Base-by-base conservation (phyloP, 2,113 vertebrate species). In the Indicator indicator region DNA sequence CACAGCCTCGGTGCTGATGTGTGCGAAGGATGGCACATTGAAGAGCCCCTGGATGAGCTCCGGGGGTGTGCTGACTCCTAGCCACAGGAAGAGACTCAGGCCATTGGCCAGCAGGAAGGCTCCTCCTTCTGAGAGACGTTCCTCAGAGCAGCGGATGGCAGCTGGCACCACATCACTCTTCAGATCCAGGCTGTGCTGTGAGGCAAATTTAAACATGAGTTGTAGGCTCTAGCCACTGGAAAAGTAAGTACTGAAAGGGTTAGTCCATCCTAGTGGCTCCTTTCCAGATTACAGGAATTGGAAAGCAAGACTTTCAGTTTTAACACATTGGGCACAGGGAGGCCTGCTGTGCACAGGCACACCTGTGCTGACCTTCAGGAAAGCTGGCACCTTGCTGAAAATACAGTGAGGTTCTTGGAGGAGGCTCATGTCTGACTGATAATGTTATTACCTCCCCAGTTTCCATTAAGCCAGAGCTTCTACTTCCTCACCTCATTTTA, bases 81-180 rank as follows among this genome's bases (percentile, higher is more conserved):
- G 83, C 99, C 99, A 99, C 46, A 99, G 96, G 92, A 99, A 99
- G 97, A 99, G 89, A 32, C 83, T 89, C 33, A 98, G 97, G 6
- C 99, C 99, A 0, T 99, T 98, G 73, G 98, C 98, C 97, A 99
- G 93, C 14, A 99, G 96, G 95, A 99, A 99, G 38, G 98, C 71
- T 12, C 99, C 99, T 21, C 97, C 97, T 42, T 99, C 99, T 0
- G 97, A 96, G 15, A 99, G 98, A 9, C 99, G 98, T 32, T 99
- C 98, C 95, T 99, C 98, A 0, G 99, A 99, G 94, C 99, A 99
- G 82, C 99, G 99, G 7, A 99, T 30, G 0, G 99, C 98, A 2
- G 93, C 38, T 0, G 99, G 99, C 4, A 98, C 20, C 1, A 27
- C 12, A 0, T 98, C 97, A 1, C 96, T 97, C 67, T 91, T 97